Base-by-base conservation (phyloP, 2,888 invertebrate genomes). In the Drosophila prostipennis region DNA sequence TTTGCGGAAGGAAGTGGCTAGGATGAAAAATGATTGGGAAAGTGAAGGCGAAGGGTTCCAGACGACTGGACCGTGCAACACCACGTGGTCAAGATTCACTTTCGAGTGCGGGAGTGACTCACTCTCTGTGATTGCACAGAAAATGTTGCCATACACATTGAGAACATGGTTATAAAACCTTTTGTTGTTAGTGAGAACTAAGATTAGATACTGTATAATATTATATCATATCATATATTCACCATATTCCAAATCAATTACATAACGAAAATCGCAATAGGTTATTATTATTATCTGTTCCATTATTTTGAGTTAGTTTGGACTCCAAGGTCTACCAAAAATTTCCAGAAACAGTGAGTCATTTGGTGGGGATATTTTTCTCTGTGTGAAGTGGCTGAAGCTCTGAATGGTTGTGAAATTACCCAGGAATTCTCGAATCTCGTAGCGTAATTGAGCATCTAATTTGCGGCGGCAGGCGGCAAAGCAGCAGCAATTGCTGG, bases 1-100 rank as follows among this genome's bases (percentile, higher is more conserved):
- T 91, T 90, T 91, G 82, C 87, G 87, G 80, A 87, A 87, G 89
- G 85, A 85, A 78, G 76, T 76, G 72, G 67, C 70, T 43, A 51
- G 40, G 48, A 88, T 85, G 76, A 82, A 79, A 77, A 89, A 84
- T 87, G 73, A 78, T 70, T 63, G 49, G 34, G 58, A 57, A 61
- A 67, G 45, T 78, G 60, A 63, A 61, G 55, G 52, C 71, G 74
- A 80, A 74, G 84, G 81, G 73, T 53, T 79, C 51, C 42, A 45
- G 29, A 7, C 5, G 46, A 29, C 37, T 45, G 32, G 14, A 26
- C 19, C 40, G n/a, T 8, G 11, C 13, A 13, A 48, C 61, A 73
- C 74, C 89, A 89, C 89, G 87, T 89, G 89, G 88, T 89, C 82
- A 89, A 89, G 86, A 87, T 80, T 89, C 84, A 87, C 89, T 89